Base-by-base conservation (phyloP, 92 coral and sea anemone genomes). In the Pocillopora meandrina region DNA sequence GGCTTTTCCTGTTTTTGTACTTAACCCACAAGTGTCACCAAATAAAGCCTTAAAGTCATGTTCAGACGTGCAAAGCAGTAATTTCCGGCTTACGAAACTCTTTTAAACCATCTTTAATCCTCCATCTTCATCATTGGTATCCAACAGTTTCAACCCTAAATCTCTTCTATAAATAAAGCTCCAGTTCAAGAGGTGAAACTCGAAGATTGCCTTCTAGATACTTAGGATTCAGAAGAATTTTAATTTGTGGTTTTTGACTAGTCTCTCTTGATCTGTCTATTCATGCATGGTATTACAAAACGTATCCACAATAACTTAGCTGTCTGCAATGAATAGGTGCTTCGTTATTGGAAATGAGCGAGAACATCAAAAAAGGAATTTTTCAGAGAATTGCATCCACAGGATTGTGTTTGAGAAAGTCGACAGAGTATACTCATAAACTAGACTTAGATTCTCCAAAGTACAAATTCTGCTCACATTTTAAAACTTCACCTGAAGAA, bases 181-280 rank as follows among this genome's bases (percentile, higher is more conserved):
- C 0, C 52, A 42, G 56, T 55, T 36, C 74, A 70, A 34, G 33
- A 34, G 74, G 74, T 70, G 56, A 70, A 36, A 36, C 20, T 70
- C 19, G 56, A 70, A 55, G 20, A 65, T 31, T 65, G 79, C 21
- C 78, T 23, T 18, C 6, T n/a, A 55, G 78, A 57, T 74, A 23
- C 11, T 56, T 61, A 55, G 35, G 35, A 14, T 12, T 74, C 9
- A 65, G 7, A 18, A 9, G n/a, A 31, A 65, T 10, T 20, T 18
- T 15, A 18, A 31, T 74, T 56, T 74, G 78, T 56, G 78, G 78
- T 74, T 74, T 74, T 74, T 55, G 78, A 63, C 78, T 55, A 56
- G 63, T 52, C 15, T 14, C 65, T 55, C 57, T 56, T 55, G 5
- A 31, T 74, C 9, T 20, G 62, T 74, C 31, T 74, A 55, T 6